These are phyloP conservation scores for Folsomia candida DNA, from an alignment of 2,888 invertebrate species.

Conservation along the genomic window DNA sequence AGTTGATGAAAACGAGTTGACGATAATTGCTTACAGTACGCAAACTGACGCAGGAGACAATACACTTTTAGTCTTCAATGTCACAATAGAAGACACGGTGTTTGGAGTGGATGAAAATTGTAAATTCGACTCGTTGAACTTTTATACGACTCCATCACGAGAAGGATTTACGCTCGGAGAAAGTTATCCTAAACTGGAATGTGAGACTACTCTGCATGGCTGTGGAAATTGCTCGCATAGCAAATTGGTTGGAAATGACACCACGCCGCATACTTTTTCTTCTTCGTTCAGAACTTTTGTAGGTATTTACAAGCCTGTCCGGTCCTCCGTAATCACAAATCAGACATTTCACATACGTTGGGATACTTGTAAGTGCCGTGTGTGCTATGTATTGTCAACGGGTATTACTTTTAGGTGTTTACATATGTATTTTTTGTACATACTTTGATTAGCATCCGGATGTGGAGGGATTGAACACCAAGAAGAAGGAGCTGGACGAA, in stretches of 20 bases:
- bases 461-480: constrained; percentile 23
- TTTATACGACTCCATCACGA: constrained; percentile 26
- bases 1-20: constrained; percentile 6
- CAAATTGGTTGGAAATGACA: constrained; percentile 14
- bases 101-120: constrained; percentile 9
- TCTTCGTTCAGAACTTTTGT: constrained; percentile 18
- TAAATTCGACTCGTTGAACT: constrained; percentile 17
- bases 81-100: constrained; percentile 3
- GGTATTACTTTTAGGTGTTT: background rate
- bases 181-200: constrained; percentile 13
- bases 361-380: constrained; percentile 1
- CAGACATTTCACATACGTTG: constrained; percentile 1
- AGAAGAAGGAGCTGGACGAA: constrained; percentile 14
- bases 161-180: constrained; percentile 18
- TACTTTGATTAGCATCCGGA: constrained; percentile 1
- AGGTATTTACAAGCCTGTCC: constrained; percentile 13
- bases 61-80: constrained; percentile 19
- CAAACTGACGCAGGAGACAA: constrained; percentile 14
- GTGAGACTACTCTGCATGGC: background rate
- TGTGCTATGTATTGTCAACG: background rate
- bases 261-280: constrained; percentile 4
- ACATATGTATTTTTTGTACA: background rate
- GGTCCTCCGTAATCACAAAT: background rate
- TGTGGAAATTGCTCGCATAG: background rate
- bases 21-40: constrained; percentile 24